phyloP scores from a whole-genome alignment of 2,113 vertebrate species.

The Balaenoptera acutorostrata region DNA sequence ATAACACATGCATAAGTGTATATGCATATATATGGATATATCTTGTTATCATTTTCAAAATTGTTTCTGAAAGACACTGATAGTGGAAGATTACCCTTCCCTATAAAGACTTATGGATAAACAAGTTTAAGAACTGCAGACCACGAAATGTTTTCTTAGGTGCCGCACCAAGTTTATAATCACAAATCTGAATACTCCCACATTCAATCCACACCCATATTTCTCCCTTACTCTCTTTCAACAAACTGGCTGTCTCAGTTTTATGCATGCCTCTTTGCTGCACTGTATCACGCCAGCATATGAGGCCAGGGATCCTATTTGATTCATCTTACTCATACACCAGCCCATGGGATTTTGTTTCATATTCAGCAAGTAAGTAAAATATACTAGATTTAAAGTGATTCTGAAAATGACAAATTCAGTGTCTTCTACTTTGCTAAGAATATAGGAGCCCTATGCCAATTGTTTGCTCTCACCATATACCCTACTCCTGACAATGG shows the following conservation, averaged over 20 bases:
- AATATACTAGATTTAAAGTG: background rate
- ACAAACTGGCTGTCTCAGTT: background rate
- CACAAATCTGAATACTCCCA: background rate
- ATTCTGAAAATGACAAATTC: background rate
- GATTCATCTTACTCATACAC: background rate
- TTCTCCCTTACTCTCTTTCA: background rate
- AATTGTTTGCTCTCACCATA: background rate
- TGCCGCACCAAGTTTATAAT: background rate
- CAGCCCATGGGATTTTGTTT: background rate
- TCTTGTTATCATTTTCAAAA: background rate
- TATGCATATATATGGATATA: background rate
- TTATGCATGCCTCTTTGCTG: background rate
- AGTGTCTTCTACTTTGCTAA: background rate
- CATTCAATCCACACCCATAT: background rate
- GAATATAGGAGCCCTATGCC: background rate
- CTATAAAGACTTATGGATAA: background rate
- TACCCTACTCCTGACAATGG: background rate
- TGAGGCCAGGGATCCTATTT: background rate
- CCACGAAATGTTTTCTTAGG: background rate
- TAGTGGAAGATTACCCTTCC: background rate
- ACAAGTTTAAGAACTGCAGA: background rate
- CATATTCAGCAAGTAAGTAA: background rate
- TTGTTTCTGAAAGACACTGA: background rate
- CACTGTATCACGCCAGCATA: rapidly evolving
- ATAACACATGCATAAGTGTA: background rate